phyloP scores from a whole-genome alignment of 2,113 vertebrate species.

The Nothobranchius kuhntae region DNA sequence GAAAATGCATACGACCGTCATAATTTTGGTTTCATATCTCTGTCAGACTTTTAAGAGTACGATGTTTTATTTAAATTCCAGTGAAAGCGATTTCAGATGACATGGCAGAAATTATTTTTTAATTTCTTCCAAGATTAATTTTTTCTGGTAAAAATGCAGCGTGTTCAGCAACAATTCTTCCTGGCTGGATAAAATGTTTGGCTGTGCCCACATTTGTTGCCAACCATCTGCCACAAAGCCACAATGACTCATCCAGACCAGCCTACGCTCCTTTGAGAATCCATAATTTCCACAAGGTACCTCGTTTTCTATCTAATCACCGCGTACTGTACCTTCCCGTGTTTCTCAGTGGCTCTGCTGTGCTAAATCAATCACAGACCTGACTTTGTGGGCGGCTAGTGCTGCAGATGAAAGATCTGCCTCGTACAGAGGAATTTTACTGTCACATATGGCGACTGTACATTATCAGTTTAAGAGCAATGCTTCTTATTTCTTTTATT shows the following conservation, averaged over 20 bases:
- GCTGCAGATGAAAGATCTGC: conserved; percentile 35
- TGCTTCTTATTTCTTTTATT: neutral
- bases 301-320: conserved; percentile 42
- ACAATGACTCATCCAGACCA: conserved; percentile 56
- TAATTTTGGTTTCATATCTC: neutral
- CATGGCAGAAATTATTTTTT: neutral
- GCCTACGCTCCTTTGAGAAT: conserved; percentile 51
- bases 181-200: conserved; percentile 34
- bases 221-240: conserved; percentile 65
- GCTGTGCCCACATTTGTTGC: conserved; percentile 53
- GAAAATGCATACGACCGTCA: too few relatives aligned
- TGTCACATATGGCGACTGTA: neutral
- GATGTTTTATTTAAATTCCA: neutral
- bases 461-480: too few relatives aligned
- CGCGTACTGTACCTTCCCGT: conserved; percentile 15
- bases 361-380: conserved; percentile 29
- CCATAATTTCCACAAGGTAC: conserved; percentile 51
- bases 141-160: conserved; percentile 13
- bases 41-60: too few relatives aligned
- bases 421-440: too few relatives aligned
- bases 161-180: conserved; percentile 15
- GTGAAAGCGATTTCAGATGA: neutral
- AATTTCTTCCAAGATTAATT: neutral
- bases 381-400: conserved; percentile 25
- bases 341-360: neutral